These are phyloP conservation scores for Aleadryas rufinucha DNA, from an alignment of 2,113 vertebrate species.

Conservation along the genomic window DNA sequence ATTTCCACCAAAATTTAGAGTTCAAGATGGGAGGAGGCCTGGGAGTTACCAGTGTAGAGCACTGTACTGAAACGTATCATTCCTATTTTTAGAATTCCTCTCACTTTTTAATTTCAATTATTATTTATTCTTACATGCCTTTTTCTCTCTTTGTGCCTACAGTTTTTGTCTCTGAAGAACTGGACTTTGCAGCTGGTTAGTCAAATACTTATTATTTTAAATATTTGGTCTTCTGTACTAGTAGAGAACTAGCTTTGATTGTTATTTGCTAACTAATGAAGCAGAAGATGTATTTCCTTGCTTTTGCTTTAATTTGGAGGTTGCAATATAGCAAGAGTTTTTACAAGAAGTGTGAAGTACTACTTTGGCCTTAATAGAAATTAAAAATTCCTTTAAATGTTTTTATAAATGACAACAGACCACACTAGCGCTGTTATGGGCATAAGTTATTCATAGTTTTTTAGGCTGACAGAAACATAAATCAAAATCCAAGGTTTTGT, in stretches of 20 bases:
- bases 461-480: neutral
- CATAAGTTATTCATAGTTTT: neutral
- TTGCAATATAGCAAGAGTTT: neutral
- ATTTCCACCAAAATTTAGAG: neutral
- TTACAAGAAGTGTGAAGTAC: neutral
- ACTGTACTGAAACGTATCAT: neutral
- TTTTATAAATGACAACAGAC: neutral
- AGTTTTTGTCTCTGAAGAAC: conserved; percentile 96
- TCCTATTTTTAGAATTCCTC: neutral
- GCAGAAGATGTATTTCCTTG: neutral
- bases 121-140: neutral
- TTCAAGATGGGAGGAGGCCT: neutral
- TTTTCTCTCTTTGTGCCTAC: conserved; percentile 3
- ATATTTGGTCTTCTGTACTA: neutral
- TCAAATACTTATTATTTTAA: neutral
- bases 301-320: neutral
- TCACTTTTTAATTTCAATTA: neutral
- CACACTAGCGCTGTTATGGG: neutral
- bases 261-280: neutral
- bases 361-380: neutral
- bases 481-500: neutral
- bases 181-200: conserved; percentile 95
- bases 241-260: neutral
- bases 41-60: neutral
- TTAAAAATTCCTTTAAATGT: neutral